These are phyloP conservation scores for Gymnocheta viridis DNA, from an alignment of 2,888 invertebrate genomes.

Conservation along the genomic window DNA sequence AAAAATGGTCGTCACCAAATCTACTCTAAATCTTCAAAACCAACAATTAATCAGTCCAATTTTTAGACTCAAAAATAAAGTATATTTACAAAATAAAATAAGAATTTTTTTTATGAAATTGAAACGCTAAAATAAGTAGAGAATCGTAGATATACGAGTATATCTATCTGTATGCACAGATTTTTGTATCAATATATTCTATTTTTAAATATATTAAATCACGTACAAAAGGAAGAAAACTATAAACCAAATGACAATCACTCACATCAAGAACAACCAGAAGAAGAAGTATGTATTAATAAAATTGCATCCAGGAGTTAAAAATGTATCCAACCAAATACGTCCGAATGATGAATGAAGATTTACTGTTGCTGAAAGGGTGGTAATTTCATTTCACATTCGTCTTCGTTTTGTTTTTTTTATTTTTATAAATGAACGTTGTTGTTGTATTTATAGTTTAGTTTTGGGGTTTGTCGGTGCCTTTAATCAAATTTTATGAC, in stretches of 20 bases:
- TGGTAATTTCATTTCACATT: slow-evolving; percentile 44
- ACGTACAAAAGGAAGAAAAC: slow-evolving; percentile 3
- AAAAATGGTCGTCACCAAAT: no score
- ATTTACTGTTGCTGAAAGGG: slow-evolving; percentile 33
- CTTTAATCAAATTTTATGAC: slow-evolving; percentile 81
- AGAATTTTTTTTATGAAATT: no score
- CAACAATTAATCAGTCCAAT: no score
- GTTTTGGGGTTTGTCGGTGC: slow-evolving; percentile 72
- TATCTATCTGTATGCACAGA: no score
- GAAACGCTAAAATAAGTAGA: no score
- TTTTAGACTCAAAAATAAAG: no score
- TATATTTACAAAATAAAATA: no score
- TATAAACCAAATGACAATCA: not conserved
- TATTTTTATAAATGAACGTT: slow-evolving; percentile 24
- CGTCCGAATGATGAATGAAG: slow-evolving; percentile 36
- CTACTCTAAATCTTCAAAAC: no score
- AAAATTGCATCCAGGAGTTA: slow-evolving; percentile 5
- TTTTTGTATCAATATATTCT: not conserved
- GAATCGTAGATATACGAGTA: no score
- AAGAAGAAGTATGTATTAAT: not conserved
- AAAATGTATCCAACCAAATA: slow-evolving; percentile 12
- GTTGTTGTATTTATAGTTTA: slow-evolving; percentile 24
- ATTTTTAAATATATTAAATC: slow-evolving; percentile 32
- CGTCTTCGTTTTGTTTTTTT: no score
- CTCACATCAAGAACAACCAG: slow-evolving; percentile 27